A percentile compares a stretch with the other conserved stretches of the same genome.
Evolutionary conservation across 2,797 vertebrate genomes (phyloP).

Genomic region (Peromyscus eremicus): DNA sequence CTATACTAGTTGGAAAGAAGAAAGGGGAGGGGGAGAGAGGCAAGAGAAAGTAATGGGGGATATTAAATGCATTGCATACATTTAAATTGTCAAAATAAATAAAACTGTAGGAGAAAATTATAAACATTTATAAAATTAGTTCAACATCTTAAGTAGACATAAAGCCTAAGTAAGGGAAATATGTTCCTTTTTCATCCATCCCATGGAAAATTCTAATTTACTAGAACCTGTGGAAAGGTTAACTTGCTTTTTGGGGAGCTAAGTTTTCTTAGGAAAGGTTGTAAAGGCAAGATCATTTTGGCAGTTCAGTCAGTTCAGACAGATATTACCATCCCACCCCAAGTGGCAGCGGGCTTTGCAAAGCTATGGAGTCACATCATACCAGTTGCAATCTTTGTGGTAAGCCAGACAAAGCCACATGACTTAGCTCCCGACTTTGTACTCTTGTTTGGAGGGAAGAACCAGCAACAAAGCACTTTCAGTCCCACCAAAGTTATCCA

Average conservation of each 20-base stretch:
- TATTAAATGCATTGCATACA: background rate
- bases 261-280: conserved; percentile 62
- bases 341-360: conserved; percentile 65
- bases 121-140: conserved; percentile 13
- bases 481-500: conserved; percentile 5
- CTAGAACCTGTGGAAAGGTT: conserved; percentile 48
- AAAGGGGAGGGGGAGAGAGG: background rate
- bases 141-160: conserved; percentile 10
- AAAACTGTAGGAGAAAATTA: conserved; percentile 1
- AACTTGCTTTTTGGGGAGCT: background rate
- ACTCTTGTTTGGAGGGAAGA: conserved; percentile 65
- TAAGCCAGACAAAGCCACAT: conserved; percentile 78
- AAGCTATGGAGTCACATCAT: conserved; percentile 36
- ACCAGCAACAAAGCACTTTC: conserved; percentile 66
- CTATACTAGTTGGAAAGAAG: background rate
- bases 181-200: background rate
- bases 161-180: conserved; percentile 41
- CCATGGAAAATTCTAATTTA: background rate
- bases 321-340: conserved; percentile 6
- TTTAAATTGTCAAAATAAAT: background rate
- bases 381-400: conserved; percentile 61
- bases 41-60: background rate
- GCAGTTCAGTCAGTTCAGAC: conserved; percentile 66
- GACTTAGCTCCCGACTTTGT: conserved; percentile 80
- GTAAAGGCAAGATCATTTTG: conserved; percentile 53